Conservation (phyloP, 2,888 invertebrate genomes). For the Plusia festucae region DNA sequence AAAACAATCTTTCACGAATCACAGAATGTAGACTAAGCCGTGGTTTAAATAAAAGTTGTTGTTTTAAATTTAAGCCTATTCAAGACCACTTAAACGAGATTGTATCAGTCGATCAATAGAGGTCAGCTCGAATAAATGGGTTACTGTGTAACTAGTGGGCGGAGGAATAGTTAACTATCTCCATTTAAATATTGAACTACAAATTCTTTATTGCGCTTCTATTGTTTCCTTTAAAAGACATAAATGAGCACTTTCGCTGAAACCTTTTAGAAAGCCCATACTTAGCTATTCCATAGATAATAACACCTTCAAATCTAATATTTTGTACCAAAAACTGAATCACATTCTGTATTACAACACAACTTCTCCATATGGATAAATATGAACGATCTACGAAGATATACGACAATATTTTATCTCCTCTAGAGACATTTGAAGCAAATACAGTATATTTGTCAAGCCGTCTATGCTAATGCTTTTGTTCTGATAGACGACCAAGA, state of each 20-base stretch:
- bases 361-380: not conserved
- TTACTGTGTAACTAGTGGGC: constrained; percentile 7
- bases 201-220: not conserved
- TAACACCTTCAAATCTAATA: no score
- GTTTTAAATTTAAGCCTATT: not conserved
- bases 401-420: not conserved
- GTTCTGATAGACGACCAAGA: not conserved
- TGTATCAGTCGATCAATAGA: not conserved
- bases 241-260: not conserved
- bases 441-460: not conserved
- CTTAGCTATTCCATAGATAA: no score
- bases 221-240: not conserved
- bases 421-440: not conserved
- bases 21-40: not conserved
- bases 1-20: constrained; percentile 1
- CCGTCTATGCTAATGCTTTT: not conserved
- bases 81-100: not conserved
- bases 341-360: not conserved
- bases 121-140: constrained; percentile 3
- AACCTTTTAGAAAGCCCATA: no score
- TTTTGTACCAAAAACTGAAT: no score
- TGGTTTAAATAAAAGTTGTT: not conserved
- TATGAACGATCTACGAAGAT: not conserved
- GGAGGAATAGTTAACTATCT: not conserved
- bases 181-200: constrained; percentile 5